phyloP scores from a whole-genome alignment of 2,888 invertebrate genomes.

The Idaea biselata region DNA sequence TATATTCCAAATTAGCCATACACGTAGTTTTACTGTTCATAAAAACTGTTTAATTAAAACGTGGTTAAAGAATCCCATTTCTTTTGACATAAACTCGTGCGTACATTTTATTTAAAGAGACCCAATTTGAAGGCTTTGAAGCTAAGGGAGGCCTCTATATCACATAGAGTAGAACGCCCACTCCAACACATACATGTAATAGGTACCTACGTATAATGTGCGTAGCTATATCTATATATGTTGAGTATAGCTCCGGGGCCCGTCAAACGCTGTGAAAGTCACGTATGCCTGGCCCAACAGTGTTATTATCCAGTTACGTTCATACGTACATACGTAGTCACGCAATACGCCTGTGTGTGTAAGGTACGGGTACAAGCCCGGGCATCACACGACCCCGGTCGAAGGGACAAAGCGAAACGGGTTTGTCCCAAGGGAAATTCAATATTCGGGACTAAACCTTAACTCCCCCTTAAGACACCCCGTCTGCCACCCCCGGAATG shows the following conservation, averaged over 20 bases:
- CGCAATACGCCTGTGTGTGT: slow-evolving; percentile 40
- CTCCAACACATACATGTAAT: slow-evolving; percentile 43
- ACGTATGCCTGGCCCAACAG: slow-evolving; percentile 75
- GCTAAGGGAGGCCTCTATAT: slow-evolving; percentile 60
- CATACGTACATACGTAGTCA: slow-evolving; percentile 60
- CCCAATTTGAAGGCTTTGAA: slow-evolving; percentile 75
- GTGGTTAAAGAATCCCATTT: slow-evolving; percentile 23
- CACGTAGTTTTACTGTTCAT: not conserved
- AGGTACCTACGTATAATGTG: slow-evolving; percentile 36
- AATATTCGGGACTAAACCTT: slow-evolving; percentile 82
- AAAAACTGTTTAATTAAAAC: slow-evolving; percentile 21
- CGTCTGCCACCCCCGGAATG: slow-evolving; percentile 78
- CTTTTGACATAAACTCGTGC: slow-evolving; percentile 42
- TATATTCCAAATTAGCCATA: not conserved
- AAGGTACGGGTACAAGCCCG: slow-evolving; percentile 66
- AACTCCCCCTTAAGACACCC: slow-evolving; percentile 79
- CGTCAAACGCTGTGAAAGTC: slow-evolving; percentile 75
- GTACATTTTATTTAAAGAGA: slow-evolving; percentile 66
- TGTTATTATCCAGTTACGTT: slow-evolving; percentile 78
- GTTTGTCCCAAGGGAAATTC: slow-evolving; percentile 82
- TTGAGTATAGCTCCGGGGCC: slow-evolving; percentile 64
- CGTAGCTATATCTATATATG: slow-evolving; percentile 37
- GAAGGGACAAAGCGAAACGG: slow-evolving; percentile 81
- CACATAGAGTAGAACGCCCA: slow-evolving; percentile 61
- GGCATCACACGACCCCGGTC: slow-evolving; percentile 77